Evolutionary conservation across 2,888 invertebrate species (phyloP).

Genomic region (Leptopilina syphax): DNA sequence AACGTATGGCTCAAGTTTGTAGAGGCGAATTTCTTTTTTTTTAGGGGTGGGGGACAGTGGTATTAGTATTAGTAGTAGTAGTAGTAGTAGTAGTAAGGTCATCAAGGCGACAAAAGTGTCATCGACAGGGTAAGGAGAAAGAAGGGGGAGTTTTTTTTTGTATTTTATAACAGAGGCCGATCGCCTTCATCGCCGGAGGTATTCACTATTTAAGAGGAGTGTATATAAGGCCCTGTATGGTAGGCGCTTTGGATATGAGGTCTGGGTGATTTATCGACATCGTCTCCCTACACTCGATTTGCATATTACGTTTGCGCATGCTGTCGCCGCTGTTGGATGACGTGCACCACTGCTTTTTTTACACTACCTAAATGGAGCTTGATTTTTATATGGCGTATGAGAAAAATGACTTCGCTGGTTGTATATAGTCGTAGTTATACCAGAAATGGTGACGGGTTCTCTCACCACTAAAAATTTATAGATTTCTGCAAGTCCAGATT

Average conservation of each 20-base stretch:
- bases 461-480: too few species aligned
- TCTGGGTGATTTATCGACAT: conserved; percentile 69
- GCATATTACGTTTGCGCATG: conserved; percentile 63
- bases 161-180: conserved; percentile 13
- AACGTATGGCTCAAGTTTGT: conserved; percentile 16
- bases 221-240: conserved; percentile 24
- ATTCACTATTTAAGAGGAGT: not conserved
- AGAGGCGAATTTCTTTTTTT: not conserved
- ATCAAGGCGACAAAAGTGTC: conserved; percentile 50
- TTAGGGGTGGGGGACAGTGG: not conserved
- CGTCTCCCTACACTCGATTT: conserved; percentile 62
- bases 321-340: conserved; percentile 45
- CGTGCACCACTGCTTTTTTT: conserved; percentile 26
- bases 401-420: conserved; percentile 4
- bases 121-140: conserved; percentile 49
- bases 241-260: conserved; percentile 63
- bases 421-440: too few species aligned
- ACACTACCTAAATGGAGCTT: conserved; percentile 30
- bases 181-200: conserved; percentile 21
- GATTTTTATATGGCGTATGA: conserved; percentile 30
- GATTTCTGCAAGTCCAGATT: too few species aligned
- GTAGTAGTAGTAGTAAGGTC: not conserved
- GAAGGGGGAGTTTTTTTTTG: not conserved
- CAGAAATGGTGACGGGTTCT: too few species aligned
- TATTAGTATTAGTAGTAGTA: too few species aligned